Evolutionary conservation across 2,797 vertebrate species (phyloP).

Genomic region (Acanthurus leucopareius): DNA sequence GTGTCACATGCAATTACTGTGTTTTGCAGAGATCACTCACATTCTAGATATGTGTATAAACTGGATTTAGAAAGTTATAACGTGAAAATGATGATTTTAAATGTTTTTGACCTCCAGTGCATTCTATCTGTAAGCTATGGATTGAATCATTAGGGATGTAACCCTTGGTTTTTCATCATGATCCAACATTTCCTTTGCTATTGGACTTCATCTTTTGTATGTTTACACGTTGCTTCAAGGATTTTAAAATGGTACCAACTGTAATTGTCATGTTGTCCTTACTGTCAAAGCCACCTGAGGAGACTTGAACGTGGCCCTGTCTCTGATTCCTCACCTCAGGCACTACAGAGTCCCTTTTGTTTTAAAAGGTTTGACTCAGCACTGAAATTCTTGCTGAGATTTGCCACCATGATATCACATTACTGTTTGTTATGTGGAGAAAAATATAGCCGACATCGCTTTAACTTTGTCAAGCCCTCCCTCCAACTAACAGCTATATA

Average conservation of each 20-base stretch:
- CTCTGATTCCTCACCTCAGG: slow-evolving; percentile 25
- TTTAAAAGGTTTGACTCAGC: slow-evolving; percentile 52
- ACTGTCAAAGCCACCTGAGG: slow-evolving; percentile 27
- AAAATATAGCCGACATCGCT: slow-evolving; percentile 1
- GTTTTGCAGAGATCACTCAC: neutral
- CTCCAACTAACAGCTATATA: slow-evolving; percentile 16
- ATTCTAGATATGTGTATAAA: neutral
- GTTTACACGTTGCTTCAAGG: neutral
- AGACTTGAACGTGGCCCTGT: neutral
- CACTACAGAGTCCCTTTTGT: slow-evolving; percentile 57
- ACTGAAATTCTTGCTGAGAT: slow-evolving; percentile 33
- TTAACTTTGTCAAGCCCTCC: slow-evolving; percentile 4
- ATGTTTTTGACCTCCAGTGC: neutral
- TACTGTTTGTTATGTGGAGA: slow-evolving; percentile 30
- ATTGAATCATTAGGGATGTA: neutral
- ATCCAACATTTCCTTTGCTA: neutral
- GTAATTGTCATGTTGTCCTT: slow-evolving; percentile 8
- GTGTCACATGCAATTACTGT: neutral
- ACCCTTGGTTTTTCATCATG: neutral
- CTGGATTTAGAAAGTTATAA: neutral
- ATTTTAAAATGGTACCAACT: neutral
- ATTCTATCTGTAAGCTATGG: neutral
- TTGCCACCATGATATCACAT: slow-evolving; percentile 25
- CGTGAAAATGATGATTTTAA: neutral
- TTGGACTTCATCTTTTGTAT: neutral